A percentile compares a stretch with the other conserved stretches of the same genome.
phyloP scores from a whole-genome alignment of 1,140 invertebrate species.

The Mycetomoellerius zeteki region DNA sequence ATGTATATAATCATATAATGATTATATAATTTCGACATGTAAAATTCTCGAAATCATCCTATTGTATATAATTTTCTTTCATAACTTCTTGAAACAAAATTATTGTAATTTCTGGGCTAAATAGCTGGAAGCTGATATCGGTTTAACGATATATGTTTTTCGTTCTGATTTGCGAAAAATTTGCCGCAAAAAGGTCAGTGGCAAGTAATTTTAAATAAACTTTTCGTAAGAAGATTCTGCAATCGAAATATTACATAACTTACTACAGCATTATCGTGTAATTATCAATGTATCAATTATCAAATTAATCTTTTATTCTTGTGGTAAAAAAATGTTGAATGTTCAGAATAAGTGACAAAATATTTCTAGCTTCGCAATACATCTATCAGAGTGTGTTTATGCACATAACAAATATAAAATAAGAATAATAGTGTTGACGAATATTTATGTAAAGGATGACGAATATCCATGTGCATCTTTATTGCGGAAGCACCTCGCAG shows the following conservation, averaged over 20 bases:
- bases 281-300: not conserved
- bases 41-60: not conserved
- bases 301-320: not conserved
- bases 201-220: not conserved
- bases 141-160: not conserved
- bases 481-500: not conserved
- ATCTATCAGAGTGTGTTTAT: not conserved
- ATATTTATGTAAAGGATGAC: not conserved
- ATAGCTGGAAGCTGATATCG: not conserved
- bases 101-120: not conserved
- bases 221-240: not conserved
- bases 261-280: not conserved
- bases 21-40: conserved; percentile 1
- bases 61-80: not conserved
- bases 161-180: not conserved
- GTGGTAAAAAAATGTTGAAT: not conserved
- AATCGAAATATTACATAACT: conserved; percentile 24
- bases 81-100: not conserved
- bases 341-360: not conserved
- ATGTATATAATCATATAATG: not conserved
- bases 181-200: conserved; percentile 24
- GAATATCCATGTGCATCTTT: not conserved
- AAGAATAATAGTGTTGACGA: not conserved
- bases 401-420: not conserved
- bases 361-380: not conserved